These are phyloP conservation scores for Hermaeophaga mercurialis DNA, from an alignment of 2,888 invertebrate species.

Conservation along the genomic window DNA sequence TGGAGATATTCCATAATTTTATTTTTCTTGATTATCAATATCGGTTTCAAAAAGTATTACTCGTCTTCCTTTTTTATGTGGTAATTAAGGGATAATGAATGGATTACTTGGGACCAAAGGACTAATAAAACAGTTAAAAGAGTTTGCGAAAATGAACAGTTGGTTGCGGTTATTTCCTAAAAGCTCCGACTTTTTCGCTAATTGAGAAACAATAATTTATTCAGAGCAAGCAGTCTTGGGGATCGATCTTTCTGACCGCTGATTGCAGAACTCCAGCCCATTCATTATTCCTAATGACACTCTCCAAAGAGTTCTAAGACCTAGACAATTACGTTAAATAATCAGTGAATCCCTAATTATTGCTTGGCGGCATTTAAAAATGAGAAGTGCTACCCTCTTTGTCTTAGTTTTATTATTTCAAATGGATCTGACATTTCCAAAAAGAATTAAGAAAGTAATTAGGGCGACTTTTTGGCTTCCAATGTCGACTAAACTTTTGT, in stretches of 20 bases:
- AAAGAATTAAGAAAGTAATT: slow-evolving; percentile 54
- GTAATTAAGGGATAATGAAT: no score
- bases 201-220: slow-evolving; percentile 58
- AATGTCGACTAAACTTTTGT: slow-evolving; percentile 52
- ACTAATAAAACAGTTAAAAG: neutral
- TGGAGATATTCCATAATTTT: no score
- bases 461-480: slow-evolving; percentile 50
- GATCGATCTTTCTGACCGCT: slow-evolving; percentile 49
- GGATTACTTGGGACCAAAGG: neutral
- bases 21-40: no score
- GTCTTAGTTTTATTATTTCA: slow-evolving; percentile 49
- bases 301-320: slow-evolving; percentile 52
- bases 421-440: slow-evolving; percentile 49
- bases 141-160: neutral
- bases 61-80: no score
- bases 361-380: slow-evolving; percentile 51
- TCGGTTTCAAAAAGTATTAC: no score
- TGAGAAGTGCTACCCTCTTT: slow-evolving; percentile 52
- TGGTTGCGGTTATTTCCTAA: slow-evolving; percentile 35
- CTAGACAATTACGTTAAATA: slow-evolving; percentile 56
- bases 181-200: slow-evolving; percentile 47
- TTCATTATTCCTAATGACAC: slow-evolving; percentile 58
- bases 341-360: slow-evolving; percentile 56
- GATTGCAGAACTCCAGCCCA: slow-evolving; percentile 52
- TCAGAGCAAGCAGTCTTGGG: slow-evolving; percentile 52